These are phyloP conservation scores for Ophonus ardosiacus DNA, from an alignment of 2,888 invertebrate species.

Conservation along the genomic window DNA sequence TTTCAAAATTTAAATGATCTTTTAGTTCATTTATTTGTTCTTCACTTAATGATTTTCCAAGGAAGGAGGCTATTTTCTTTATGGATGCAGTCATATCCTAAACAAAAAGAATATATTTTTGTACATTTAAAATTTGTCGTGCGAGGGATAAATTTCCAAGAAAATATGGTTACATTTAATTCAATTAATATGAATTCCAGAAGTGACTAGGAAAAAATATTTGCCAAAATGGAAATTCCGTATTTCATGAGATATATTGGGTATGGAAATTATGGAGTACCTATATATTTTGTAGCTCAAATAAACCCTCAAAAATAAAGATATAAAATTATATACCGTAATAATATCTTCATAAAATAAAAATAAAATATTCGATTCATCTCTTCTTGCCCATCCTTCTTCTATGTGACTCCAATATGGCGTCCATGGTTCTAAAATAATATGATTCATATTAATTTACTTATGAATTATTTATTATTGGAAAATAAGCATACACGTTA, in stretches of 20 bases:
- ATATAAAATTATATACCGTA: conserved; percentile 75
- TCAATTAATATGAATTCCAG: no score
- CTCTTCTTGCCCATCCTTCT: conserved; percentile 84
- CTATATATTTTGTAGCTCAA: conserved; percentile 3
- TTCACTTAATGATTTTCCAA: conserved; percentile 78
- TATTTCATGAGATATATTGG: no score
- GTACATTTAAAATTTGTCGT: no score
- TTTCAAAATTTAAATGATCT: conserved; percentile 87
- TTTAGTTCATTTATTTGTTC: conserved; percentile 81
- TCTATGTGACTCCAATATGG: conserved; percentile 89
- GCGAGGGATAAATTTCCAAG: conserved; percentile 60
- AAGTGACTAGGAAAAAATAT: no score
- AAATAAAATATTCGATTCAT: conserved; percentile 85
- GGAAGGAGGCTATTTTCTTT: conserved; percentile 80
- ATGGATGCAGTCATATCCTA: conserved; percentile 81
- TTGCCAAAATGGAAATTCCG: no score
- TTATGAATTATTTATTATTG: conserved; percentile 25
- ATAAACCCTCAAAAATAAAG: neutral
- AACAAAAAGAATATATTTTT: conserved; percentile 61
- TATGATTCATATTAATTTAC: neutral
- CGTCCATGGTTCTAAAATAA: conserved; percentile 81
- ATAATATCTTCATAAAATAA: conserved; percentile 89
- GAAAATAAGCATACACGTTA: neutral
- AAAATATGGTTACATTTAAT: no score
- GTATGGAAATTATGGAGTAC: no score